Base-by-base conservation (phyloP, 92 coral and sea anemone species). In the Parazoanthus darwini region DNA sequence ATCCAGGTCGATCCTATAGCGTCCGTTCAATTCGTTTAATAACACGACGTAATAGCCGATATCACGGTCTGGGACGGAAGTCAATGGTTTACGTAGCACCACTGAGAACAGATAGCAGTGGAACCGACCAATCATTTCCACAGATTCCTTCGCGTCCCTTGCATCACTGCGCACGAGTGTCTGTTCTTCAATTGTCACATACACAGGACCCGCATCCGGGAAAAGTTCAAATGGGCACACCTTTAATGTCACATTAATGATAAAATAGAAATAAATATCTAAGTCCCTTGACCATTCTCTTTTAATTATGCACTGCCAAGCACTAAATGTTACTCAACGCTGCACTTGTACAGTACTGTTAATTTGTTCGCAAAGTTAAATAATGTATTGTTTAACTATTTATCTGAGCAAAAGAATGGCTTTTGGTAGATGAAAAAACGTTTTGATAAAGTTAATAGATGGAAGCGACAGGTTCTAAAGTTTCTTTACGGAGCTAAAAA, bases 1-100 rank as follows among this genome's bases (percentile, higher is more conserved):
- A 29, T 59, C 13, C 71, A 80, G n/a, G 71, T 42, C 79, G 65
- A 84, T 84, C 37, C 18, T 20, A 72, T 29, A 44, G 7, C 58
- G 33, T 50, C 65, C 54, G 15, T 75, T 59, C 20, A 14, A 20
- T 6, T 39, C 66, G 23, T 77, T 79, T 77, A 96, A 16, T 1
- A 96, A 86, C 25, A 97, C 98, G 5, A 97, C 80, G 90, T 93
- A 91, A 70, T 91, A 97, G 16, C 99, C 98, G 88, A 93, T 86
- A 10, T 35, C 23, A 1, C 74, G 63, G 36, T 78, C 92, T 1
- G 96, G 83, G 68, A 79, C 83, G 10, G 88, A 50, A 23, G 85
- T 86, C 58, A 93, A 89, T 8, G 91, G 91, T 3, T 15, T 54
- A 26, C 98, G 94, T 39, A 93, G 92, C 86, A 90, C 81, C 23